Percentiles rank a stretch among this genome's conserved stretches.
These are phyloP conservation scores for Pandion haliaetus DNA, from an alignment of 2,113 vertebrate species.

Conservation along the genomic window DNA sequence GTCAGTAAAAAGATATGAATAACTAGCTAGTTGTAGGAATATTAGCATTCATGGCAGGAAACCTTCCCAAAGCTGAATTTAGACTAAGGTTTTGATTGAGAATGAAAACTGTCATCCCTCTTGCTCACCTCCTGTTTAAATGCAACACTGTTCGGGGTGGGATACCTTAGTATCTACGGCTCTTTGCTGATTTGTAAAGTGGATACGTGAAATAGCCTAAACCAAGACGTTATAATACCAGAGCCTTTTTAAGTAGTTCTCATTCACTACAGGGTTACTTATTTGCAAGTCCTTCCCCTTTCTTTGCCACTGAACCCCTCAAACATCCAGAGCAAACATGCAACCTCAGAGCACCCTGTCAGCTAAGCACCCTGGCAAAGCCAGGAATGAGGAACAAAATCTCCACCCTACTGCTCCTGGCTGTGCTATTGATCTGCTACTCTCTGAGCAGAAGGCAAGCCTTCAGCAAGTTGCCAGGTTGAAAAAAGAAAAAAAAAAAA, in stretches of 20 bases:
- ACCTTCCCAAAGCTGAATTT: not conserved
- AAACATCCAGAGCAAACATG: not conserved
- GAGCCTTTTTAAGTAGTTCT: not conserved
- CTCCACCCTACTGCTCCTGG: not conserved
- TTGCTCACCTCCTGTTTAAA: not conserved
- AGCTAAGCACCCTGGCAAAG: not conserved
- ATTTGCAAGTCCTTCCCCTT: not conserved
- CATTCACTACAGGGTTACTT: not conserved
- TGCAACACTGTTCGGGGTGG: rapidly evolving
- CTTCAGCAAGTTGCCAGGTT: not conserved
- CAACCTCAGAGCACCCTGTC: not conserved
- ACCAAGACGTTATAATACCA: not conserved
- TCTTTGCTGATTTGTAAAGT: not conserved
- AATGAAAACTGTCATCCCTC: not conserved
- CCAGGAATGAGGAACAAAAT: not conserved
- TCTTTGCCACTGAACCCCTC: not conserved
- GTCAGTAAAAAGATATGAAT: not conserved
- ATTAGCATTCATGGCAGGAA: not conserved
- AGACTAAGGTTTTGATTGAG: not conserved
- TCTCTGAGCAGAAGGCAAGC: not conserved
- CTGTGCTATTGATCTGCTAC: not conserved
- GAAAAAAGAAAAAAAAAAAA: too few species aligned
- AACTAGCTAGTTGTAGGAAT: not conserved
- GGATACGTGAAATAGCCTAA: not conserved
- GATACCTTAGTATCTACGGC: not conserved